Percentiles rank a stretch among this genome's conserved stretches.
Evolutionary conservation across 2,888 invertebrate species (phyloP).

Genomic region (Acanthoscelides obtectus): DNA sequence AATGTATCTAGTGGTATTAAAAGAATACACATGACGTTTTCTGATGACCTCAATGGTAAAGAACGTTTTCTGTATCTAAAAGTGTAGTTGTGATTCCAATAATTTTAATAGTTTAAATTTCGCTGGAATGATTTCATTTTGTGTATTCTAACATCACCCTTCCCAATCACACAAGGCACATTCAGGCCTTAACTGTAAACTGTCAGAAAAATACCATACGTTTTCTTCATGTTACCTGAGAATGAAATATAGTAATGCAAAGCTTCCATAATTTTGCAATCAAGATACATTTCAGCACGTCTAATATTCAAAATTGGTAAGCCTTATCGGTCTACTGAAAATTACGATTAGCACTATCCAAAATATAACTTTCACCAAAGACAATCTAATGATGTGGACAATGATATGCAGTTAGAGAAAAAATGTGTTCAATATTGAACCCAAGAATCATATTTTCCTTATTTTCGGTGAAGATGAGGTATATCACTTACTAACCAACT

Average conservation of each 20-base stretch:
- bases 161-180: slow-evolving; percentile 5
- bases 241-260: slow-evolving; percentile 2
- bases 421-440: not conserved
- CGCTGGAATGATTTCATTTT: not conserved
- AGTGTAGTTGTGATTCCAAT: too few species aligned
- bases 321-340: not conserved
- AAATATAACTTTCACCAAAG: not conserved
- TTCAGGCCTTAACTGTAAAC: slow-evolving; percentile 5
- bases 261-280: not conserved
- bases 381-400: not conserved
- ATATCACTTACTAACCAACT: not conserved
- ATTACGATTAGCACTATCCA: not conserved
- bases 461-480: not conserved
- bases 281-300: not conserved
- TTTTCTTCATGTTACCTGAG: slow-evolving; percentile 3
- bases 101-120: too few species aligned
- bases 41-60: too few species aligned
- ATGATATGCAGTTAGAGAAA: not conserved
- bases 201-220: slow-evolving; percentile 6
- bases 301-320: not conserved
- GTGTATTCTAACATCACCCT: not conserved
- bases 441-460: not conserved
- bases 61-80: too few species aligned
- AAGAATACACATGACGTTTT: too few species aligned
- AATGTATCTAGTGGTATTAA: too few species aligned